A percentile compares a stretch with the other conserved stretches of the same genome.
These are phyloP conservation scores for Geotrupes spiniger DNA, from an alignment of 2,888 invertebrate genomes.

Conservation along the genomic window DNA sequence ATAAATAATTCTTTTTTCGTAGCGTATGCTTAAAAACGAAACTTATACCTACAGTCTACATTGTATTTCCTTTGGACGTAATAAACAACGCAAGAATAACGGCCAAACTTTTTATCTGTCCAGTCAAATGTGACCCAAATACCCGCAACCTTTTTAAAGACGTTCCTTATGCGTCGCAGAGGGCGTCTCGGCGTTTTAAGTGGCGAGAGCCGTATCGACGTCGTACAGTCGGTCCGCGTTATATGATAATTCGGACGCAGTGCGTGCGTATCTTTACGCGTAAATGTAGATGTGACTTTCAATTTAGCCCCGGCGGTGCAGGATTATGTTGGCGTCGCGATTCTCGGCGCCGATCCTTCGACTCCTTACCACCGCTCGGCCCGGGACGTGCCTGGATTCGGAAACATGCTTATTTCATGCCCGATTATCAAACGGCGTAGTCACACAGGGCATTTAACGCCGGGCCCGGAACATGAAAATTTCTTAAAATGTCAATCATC, in stretches of 20 bases:
- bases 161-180: too few species aligned
- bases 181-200: too few species aligned
- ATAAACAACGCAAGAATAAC: too few species aligned
- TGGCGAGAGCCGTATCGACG: too few species aligned
- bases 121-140: too few species aligned
- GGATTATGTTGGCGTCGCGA: constrained; percentile 51
- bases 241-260: constrained; percentile 47
- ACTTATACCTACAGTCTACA: too few species aligned
- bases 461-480: constrained; percentile 12
- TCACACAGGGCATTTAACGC: constrained; percentile 32
- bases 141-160: too few species aligned
- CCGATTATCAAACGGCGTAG: constrained; percentile 40
- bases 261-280: constrained; percentile 47
- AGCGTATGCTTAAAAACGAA: too few species aligned
- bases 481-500: too few species aligned
- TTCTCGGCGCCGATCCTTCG: constrained; percentile 46
- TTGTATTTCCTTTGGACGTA: too few species aligned
- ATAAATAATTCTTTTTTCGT: too few species aligned
- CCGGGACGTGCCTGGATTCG: constrained; percentile 46
- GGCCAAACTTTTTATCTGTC: too few species aligned
- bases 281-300: constrained; percentile 49
- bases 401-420: constrained; percentile 47
- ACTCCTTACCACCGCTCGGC: constrained; percentile 31
- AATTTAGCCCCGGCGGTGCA: constrained; percentile 46
- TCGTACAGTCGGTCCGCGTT: not conserved